Percentiles rank a stretch among this genome's conserved stretches.
phyloP scores from a whole-genome alignment of 2,113 vertebrate species.

The Pituophis catenifer region DNA sequence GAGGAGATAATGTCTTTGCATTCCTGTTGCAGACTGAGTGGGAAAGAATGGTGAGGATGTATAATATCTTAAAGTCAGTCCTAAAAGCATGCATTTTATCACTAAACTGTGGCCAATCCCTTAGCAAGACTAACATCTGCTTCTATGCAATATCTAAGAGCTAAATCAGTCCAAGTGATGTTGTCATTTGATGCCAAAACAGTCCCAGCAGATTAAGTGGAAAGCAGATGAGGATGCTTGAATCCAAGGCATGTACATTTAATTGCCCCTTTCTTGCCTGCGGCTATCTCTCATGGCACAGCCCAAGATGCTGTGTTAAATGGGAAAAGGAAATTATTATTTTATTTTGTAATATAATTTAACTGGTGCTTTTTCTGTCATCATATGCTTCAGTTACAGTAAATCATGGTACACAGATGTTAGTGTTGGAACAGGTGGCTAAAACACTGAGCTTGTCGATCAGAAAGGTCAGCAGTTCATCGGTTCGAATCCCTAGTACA shows the following conservation, averaged over 20 bases:
- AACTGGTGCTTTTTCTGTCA: not conserved
- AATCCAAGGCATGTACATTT: not conserved
- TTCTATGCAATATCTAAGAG: not conserved
- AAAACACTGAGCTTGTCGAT: too few species aligned
- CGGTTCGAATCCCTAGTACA: too few species aligned
- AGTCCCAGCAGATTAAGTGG: not conserved
- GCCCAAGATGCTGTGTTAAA: not conserved
- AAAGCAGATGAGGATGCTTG: not conserved
- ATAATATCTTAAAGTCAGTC: not conserved
- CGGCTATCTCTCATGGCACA: not conserved
- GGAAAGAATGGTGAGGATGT: not conserved
- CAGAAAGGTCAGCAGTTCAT: too few species aligned
- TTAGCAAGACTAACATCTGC: not conserved
- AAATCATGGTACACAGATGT: not conserved
- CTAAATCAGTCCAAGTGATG: not conserved
- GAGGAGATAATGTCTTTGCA: not conserved
- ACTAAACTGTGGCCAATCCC: not conserved
- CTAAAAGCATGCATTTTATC: too few species aligned
- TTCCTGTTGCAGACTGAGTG: not conserved
- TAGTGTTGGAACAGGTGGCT: not conserved
- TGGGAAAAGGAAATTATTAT: not conserved
- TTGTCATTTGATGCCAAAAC: not conserved
- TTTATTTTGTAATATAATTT: not conserved
- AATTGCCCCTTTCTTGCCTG: not conserved
- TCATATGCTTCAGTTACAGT: not conserved